Evolutionary conservation across 1,140 invertebrate species (phyloP).

Genomic region (Tribolium castaneum): DNA sequence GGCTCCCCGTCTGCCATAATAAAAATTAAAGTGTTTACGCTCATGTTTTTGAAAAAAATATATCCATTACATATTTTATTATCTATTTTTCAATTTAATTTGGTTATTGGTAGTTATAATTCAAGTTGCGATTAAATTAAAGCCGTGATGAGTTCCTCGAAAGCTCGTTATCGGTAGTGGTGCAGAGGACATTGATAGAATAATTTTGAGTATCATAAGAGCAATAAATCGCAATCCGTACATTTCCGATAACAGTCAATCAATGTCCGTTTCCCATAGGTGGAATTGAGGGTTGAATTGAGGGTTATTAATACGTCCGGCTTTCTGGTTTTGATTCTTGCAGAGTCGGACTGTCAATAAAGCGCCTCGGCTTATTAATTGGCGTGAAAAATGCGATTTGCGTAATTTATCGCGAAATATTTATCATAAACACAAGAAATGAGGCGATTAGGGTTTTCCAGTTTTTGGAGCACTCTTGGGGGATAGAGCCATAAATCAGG

Average conservation of each 20-base stretch:
- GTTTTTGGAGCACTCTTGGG: conserved; percentile 36
- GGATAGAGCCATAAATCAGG: conserved; percentile 39
- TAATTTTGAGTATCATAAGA: conserved; percentile 33
- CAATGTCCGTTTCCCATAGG: conserved; percentile 36
- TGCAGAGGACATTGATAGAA: conserved; percentile 31
- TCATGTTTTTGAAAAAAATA: no score
- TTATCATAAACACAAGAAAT: conserved; percentile 36
- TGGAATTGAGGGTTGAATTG: conserved; percentile 20
- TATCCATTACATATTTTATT: no score
- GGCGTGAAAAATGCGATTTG: neutral
- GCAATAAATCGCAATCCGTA: conserved; percentile 31
- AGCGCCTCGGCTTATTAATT: neutral
- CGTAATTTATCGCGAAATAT: conserved; percentile 7
- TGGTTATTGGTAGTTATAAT: neutral
- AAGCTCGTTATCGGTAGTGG: conserved; percentile 8
- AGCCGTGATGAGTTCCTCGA: neutral
- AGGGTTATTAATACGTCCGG: conserved; percentile 35
- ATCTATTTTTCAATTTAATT: neutral
- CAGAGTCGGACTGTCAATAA: conserved; percentile 7
- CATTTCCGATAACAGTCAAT: conserved; percentile 37
- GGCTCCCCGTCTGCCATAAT: no score
- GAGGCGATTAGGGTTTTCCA: conserved; percentile 31
- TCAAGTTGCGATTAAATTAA: neutral
- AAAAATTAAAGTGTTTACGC: no score
- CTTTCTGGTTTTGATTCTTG: conserved; percentile 17